A percentile compares a stretch with the other conserved stretches of the same genome.
Evolutionary conservation across 2,888 invertebrate genomes (phyloP).

Genomic region (Drosophila neotestacea): DNA sequence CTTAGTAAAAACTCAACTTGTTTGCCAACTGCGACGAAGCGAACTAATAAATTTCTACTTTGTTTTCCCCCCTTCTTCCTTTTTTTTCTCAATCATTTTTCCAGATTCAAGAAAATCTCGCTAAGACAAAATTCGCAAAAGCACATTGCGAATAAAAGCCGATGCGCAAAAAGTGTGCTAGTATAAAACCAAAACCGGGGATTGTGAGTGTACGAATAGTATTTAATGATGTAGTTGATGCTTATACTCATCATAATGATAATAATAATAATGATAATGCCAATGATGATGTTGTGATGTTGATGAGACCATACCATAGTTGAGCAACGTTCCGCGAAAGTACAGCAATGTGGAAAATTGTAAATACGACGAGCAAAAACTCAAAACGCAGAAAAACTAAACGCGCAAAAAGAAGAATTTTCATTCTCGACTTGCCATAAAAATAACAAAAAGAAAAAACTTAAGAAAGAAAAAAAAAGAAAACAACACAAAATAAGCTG

Average conservation of each 20-base stretch:
- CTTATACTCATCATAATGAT: constrained; percentile 41
- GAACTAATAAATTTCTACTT: constrained; percentile 80
- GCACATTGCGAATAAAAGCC: constrained; percentile 31
- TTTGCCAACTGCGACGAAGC: constrained; percentile 77
- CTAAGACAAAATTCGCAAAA: constrained; percentile 56
- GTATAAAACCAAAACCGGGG: constrained; percentile 36
- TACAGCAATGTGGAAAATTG: constrained; percentile 82
- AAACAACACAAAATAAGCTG: constrained; percentile 38
- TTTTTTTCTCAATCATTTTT: constrained; percentile 70
- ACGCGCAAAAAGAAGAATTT: constrained; percentile 80
- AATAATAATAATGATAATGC: constrained; percentile 38
- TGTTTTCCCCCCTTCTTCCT: constrained; percentile 29
- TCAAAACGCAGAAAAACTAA: constrained; percentile 80
- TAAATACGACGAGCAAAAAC: constrained; percentile 79
- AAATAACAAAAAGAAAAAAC: constrained; percentile 44
- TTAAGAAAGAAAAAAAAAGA: constrained; percentile 26
- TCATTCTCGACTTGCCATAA: constrained; percentile 68
- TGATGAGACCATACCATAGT: constrained; percentile 49
- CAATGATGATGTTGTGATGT: constrained; percentile 51
- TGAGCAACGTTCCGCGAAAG: constrained; percentile 64
- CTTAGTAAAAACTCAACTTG: constrained; percentile 66
- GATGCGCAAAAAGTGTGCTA: constrained; percentile 50
- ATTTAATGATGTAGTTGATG: constrained; percentile 65
- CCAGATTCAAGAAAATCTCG: constrained; percentile 69
- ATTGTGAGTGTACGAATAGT: constrained; percentile 42